Base-by-base conservation (phyloP, 30 jellyfish, hydroid and myxozoan species). In the Turritopsis dohrnii region DNA sequence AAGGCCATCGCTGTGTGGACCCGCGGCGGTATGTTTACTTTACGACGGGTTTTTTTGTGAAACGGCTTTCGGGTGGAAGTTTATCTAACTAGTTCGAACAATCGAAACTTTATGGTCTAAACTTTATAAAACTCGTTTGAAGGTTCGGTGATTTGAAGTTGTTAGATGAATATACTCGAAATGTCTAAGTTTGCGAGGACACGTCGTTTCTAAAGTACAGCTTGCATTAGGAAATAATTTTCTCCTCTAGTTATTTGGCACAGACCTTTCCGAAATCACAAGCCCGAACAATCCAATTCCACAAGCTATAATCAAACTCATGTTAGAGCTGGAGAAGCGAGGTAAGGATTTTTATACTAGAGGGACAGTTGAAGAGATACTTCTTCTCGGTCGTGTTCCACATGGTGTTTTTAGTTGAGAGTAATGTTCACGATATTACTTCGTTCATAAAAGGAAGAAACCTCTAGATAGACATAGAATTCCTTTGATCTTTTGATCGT, bases 271-370 rank as follows among this genome's bases (percentile, higher is more conserved):
- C 24, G 90, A 90, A 30, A 77, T 86, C 17, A 79, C 96, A 21
- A 83, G 90, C 27, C 84, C 72, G n/a, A 89, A 88, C 22, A 54
- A 83, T 19, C 90, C 97, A 26, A 84, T 92, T 52, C 97, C 97
- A 23, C 66, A 65, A 53, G 92, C 96, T 18, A 71, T 92, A 8
- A 76, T 76, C 53, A 85, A 66, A 65, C 54, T 92, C 24, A 87
- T 92, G 92, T 88, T 81, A 52, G 97, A 92, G 82, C 53, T 92
- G 30, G 97, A 92, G 79, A 84, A 74, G 60, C 82, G 88, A 65
- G 96, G 97, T 90, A n/a, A n/a, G 28, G 28, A 41, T 13, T 41
- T 41, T 41, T 13, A 41, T 41, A 54, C n/a, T 54, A 54, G 18
- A 21, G 72, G 72, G 19, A 16, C n/a, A 16, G n/a, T n/a, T n/a